Evolutionary conservation across 2,797 vertebrate species (phyloP), one percentile per base, ranked within the genome.

Genomic region (Morelia viridis): DNA sequence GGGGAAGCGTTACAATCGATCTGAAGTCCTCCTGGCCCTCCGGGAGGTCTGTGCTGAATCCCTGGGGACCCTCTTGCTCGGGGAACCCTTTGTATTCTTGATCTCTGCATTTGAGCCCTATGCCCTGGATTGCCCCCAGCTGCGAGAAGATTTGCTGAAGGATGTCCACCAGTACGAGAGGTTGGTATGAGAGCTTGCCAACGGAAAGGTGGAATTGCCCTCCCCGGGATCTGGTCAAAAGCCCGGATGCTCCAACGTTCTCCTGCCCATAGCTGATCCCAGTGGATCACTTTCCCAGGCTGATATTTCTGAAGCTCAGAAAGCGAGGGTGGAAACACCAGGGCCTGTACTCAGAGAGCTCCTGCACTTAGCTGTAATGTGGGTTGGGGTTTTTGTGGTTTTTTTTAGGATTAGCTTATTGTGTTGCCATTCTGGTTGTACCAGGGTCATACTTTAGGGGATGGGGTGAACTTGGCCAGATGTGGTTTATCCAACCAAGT

Each of bases 21-120:
- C 80, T 2, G 85, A 88, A 64, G 95, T 90, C 7, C 58, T 94
- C 7, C 26, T 2, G 0, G 83, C 93, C 0, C 71, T 95, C 10
- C 91, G 92, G n/a, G 83, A 35, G 0, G 86, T 91, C 50, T 90
- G 92, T 22, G n/a, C 90, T 0, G 85, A 92, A 90, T 88, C 93
- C 0, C 53, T 94, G 17, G 68, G 15, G 58, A 22, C 68, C 28
- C 41, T 68, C 0, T 2, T 3, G 15, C 57, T 60, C 0, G 65
- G 80, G 68, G 91, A 91, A 1, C 65, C 91, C 5, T 76, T 24
- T 1, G 68, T 95, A 1, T 95, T 92, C 86, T 61, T 95, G 17
- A 50, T 95, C 89, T 95, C 95, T 0, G 86, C 93, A 5, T 93
- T 92, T 31, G 94, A 95, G 60, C 93, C 93, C 15, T 17, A 6